A percentile compares a stretch with the other conserved stretches of the same genome.
phyloP scores from a whole-genome alignment of 2,797 vertebrate species.

The Lagorchestes hirsutus region DNA sequence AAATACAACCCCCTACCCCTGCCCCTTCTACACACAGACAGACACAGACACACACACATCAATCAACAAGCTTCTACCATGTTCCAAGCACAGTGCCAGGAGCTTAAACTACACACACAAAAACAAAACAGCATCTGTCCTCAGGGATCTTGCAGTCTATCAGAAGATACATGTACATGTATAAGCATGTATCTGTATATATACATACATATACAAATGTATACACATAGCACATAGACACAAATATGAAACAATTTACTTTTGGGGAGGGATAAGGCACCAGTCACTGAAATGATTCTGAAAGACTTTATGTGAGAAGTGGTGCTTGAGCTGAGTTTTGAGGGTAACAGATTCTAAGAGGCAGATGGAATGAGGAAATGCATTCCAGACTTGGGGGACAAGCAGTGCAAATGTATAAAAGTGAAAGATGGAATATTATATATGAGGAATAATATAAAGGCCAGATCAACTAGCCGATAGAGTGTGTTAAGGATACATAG shows the following conservation, averaged over 20 bases:
- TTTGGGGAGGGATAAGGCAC: neutral
- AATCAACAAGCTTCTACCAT: slow-evolving; percentile 2
- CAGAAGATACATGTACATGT: neutral
- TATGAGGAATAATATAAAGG: neutral
- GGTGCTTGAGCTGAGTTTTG: neutral
- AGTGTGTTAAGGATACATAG: neutral
- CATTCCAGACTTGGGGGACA: neutral
- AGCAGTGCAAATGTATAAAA: neutral
- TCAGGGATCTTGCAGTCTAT: neutral
- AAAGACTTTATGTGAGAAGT: neutral
- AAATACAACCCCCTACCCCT: neutral
- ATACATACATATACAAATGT: neutral
- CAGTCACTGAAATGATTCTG: neutral
- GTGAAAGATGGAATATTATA: neutral
- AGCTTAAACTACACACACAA: neutral
- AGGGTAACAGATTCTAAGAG: neutral
- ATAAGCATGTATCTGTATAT: neutral
- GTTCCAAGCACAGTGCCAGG: neutral
- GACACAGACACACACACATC: neutral
- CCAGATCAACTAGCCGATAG: neutral
- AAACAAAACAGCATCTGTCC: neutral
- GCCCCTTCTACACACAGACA: neutral
- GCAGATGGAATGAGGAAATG: neutral
- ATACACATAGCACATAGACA: neutral
- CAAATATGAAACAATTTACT: neutral